A percentile compares a stretch with the other conserved stretches of the same genome.
These are phyloP conservation scores for Dolichomitus sp. DNA, from an alignment of 2,888 invertebrate species.

Conservation along the genomic window DNA sequence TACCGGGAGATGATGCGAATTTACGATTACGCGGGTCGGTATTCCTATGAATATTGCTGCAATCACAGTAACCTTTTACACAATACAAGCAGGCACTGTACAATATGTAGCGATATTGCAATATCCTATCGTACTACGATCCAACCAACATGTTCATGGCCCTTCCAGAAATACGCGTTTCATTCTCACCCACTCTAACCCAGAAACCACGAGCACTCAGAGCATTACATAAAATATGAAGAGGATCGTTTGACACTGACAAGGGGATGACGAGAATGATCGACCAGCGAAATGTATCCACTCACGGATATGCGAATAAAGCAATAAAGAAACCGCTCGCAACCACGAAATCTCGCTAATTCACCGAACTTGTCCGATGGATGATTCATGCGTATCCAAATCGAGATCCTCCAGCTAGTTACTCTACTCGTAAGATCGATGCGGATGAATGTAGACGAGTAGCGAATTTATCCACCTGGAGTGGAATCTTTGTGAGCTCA, in stretches of 20 bases:
- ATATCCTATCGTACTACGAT: not conserved
- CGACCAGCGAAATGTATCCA: conserved; percentile 25
- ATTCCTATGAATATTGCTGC: conserved; percentile 35
- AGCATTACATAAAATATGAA: not conserved
- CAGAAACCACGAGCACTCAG: conserved; percentile 18
- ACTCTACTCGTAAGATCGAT: not conserved
- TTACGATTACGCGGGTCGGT: conserved; percentile 31
- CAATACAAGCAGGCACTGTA: not conserved
- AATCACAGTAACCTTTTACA: conserved; percentile 23
- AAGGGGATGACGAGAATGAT: conserved; percentile 45
- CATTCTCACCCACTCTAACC: not conserved
- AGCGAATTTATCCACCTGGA: not conserved
- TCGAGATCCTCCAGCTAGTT: conserved; percentile 16
- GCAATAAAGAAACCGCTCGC: conserved; percentile 3
- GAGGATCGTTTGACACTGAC: conserved; percentile 38
- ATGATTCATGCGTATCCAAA: conserved; percentile 31
- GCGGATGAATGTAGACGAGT: conserved; percentile 10
- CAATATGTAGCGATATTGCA: not conserved
- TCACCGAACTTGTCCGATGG: conserved; percentile 13
- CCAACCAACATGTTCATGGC: not conserved
- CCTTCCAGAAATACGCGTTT: conserved; percentile 15
- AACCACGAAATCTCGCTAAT: conserved; percentile 17
- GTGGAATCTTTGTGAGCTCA: not conserved
- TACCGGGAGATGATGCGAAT: conserved; percentile 33
- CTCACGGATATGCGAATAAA: conserved; percentile 8